Base-by-base conservation (phyloP, 2,797 vertebrate species). In the Glyptemys insculpta region DNA sequence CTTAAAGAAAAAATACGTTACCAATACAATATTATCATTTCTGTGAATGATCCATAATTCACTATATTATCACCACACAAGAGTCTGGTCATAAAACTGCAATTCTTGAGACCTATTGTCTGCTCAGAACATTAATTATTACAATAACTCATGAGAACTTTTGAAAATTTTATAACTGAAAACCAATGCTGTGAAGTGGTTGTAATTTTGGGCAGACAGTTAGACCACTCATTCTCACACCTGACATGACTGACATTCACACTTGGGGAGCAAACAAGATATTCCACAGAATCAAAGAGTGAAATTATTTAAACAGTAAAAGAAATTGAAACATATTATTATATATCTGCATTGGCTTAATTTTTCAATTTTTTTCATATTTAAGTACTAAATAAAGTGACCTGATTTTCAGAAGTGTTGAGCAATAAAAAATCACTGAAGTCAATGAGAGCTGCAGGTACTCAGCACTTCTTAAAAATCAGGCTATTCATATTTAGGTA, bases 101-200 rank as follows among this genome's bases (percentile, higher is more conserved):
- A 53, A 89, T 86, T 93, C 92, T 86, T 85, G 90, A 94, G 94
- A 93, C 34, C 85, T n/a, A 49, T 96, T 96, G 95, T 96, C 90
- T 83, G 95, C 92, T 78, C 96, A 94, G 15, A 94, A 98, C 95
- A 79, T 87, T 34, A 76, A 96, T 59, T 15, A 68, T 72, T n/a
- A 4, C 6, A 94, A 89, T 93, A 97, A 97, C 78, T 83, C 88
- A 80, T 0, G 6, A 96, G 87, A 97, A 97, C 93, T 89, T 95
- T 10, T 8, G 89, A 49, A 56, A 86, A 72, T 86, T 79, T 93
- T 90, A 88, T 93, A 96, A 78, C 91, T 96, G 94, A 96, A 95
- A 88, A 96, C 74, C 96, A 96, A 80, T 88, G 91, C 90, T 62
- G 78, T 90, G 87, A 95, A 81, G 92, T 4, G 0, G 74, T 76